Conservation (phyloP, 2,888 invertebrate genomes). For the Tachina lurida region DNA sequence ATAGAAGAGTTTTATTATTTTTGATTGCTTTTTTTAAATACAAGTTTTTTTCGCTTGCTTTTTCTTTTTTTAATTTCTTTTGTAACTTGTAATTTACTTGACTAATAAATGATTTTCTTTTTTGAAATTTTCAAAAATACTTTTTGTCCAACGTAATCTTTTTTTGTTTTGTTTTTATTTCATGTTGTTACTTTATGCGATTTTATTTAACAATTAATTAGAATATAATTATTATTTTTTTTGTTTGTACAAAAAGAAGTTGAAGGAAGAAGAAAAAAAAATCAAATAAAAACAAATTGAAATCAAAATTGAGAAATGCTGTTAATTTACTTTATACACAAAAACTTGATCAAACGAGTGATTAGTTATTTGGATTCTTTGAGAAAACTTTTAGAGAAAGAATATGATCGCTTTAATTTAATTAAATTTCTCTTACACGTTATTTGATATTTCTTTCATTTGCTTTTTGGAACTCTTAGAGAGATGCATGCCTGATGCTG, state of each 20-base stretch:
- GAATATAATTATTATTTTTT: constrained; percentile 63
- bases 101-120: constrained; percentile 65
- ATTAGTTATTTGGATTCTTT: constrained; percentile 30
- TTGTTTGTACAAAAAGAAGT: constrained; percentile 61
- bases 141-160: constrained; percentile 66
- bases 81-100: constrained; percentile 55
- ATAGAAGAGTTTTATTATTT: constrained; percentile 72
- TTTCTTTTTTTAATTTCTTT: constrained; percentile 41
- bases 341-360: constrained; percentile 52
- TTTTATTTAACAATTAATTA: constrained; percentile 69
- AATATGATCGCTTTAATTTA: constrained; percentile 14
- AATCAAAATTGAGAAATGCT: constrained; percentile 11
- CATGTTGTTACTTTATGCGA: constrained; percentile 37
- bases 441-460: constrained; percentile 9
- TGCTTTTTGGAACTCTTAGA: constrained; percentile 50
- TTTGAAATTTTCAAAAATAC: constrained; percentile 68
- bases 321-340: constrained; percentile 66
- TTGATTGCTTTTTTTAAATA: constrained; percentile 69
- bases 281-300: constrained; percentile 43
- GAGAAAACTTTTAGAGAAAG: constrained; percentile 36
- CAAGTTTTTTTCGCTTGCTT: constrained; percentile 64
- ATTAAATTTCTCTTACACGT: constrained; percentile 29
- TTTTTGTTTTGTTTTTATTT: constrained; percentile 49
- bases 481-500: constrained; percentile 41
- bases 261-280: constrained; percentile 19